Percentiles rank a stretch among this genome's conserved stretches.
phyloP scores from a whole-genome alignment of 92 coral and sea anemone genomes.

The Palythoa caribaeorum region DNA sequence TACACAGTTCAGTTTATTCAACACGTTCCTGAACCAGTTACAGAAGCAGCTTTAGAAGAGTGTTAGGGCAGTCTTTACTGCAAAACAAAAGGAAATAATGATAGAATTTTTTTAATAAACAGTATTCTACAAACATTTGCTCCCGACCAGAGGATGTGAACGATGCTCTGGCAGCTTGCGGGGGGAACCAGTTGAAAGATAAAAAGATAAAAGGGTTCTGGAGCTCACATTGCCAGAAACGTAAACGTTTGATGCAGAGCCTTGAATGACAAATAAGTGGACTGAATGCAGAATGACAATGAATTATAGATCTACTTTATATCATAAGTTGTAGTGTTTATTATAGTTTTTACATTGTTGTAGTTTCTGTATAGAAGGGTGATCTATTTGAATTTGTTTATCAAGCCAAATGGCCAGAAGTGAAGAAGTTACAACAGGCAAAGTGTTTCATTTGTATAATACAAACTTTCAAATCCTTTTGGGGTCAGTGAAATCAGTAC shows the following conservation, averaged over 20 bases:
- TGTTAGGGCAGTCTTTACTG: constrained; percentile 42
- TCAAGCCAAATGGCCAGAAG: background rate
- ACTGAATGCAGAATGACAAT: constrained; percentile 4
- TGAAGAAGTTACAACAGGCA: background rate
- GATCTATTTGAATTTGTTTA: background rate
- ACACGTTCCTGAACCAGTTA: background rate
- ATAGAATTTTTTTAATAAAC: constrained; percentile 41
- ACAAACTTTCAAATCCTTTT: background rate
- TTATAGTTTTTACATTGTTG: background rate
- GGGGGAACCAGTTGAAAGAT: constrained; percentile 49
- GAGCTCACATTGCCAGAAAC: constrained; percentile 64
- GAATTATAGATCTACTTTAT: background rate
- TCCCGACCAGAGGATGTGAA: constrained; percentile 56
- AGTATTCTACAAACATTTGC: constrained; percentile 45
- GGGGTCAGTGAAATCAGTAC: no score
- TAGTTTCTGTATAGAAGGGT: background rate
- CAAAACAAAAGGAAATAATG: constrained; percentile 64
- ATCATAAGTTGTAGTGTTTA: background rate
- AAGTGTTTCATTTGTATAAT: constrained; percentile 1
- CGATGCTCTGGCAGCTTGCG: constrained; percentile 52
- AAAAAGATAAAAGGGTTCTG: constrained; percentile 67
- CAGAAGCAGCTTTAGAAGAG: background rate
- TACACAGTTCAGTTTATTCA: constrained; percentile 13
- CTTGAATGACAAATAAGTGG: constrained; percentile 12
- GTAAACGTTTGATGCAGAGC: constrained; percentile 52